phyloP scores from a whole-genome alignment of 2,797 vertebrate genomes.

The Acanthurus leucopareius region DNA sequence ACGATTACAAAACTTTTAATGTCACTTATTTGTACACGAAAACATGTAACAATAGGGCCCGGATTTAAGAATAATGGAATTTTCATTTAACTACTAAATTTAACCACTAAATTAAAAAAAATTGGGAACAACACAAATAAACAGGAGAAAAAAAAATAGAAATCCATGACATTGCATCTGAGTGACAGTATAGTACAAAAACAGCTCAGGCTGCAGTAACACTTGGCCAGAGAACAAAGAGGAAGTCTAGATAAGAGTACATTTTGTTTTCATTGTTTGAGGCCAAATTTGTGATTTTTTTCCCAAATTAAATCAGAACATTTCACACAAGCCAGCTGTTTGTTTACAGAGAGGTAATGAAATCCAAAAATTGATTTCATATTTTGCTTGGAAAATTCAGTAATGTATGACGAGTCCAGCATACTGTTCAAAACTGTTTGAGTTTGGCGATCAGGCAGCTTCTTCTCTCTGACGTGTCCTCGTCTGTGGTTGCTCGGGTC shows the following conservation, averaged over 20 bases:
- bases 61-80: too few species aligned
- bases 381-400: not conserved
- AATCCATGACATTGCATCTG: slow-evolving; percentile 40
- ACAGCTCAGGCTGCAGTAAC: slow-evolving; percentile 66
- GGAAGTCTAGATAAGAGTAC: not conserved
- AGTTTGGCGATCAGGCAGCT: slow-evolving; percentile 1
- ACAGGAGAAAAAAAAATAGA: slow-evolving; percentile 24
- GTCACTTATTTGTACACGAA: too few species aligned
- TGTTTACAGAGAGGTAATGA: not conserved
- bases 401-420: not conserved
- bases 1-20: too few species aligned
- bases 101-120: not conserved
- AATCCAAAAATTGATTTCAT: not conserved
- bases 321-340: not conserved
- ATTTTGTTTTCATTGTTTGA: not conserved
- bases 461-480: not conserved
- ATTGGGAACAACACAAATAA: slow-evolving; percentile 37
- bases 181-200: slow-evolving; percentile 64
- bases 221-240: slow-evolving; percentile 28
- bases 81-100: slow-evolving; percentile 7
- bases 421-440: not conserved
- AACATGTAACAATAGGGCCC: too few species aligned
- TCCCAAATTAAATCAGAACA: not conserved
- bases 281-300: slow-evolving; percentile 1
- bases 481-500: not conserved